Conservation (phyloP, 2,888 invertebrate species). For the Nomada hirtipes region DNA sequence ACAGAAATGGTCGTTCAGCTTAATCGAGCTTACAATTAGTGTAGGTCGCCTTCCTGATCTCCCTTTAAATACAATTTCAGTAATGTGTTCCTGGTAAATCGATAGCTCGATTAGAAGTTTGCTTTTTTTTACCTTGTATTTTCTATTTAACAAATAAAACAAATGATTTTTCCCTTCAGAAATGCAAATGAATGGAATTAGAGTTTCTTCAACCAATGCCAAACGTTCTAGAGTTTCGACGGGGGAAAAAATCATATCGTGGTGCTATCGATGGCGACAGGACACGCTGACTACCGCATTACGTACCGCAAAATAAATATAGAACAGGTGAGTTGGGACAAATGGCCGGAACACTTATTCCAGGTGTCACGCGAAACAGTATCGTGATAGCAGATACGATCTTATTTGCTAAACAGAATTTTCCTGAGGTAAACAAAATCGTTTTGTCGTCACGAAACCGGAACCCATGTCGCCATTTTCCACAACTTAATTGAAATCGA, state of each 20-base stretch:
- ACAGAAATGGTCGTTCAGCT: not conserved
- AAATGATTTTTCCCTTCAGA: no score
- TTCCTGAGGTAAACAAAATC: slow-evolving; percentile 68
- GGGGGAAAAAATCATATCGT: not conserved
- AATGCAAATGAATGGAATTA: no score
- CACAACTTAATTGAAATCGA: slow-evolving; percentile 23
- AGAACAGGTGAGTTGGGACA: slow-evolving; percentile 40
- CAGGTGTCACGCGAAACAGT: slow-evolving; percentile 65
- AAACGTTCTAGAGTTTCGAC: no score
- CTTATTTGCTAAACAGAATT: slow-evolving; percentile 70
- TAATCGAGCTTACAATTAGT: slow-evolving; percentile 2
- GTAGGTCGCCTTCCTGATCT: not conserved
- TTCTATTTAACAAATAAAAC: no score
- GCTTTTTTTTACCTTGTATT: no score
- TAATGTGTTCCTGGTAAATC: not conserved
- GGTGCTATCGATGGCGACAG: not conserved
- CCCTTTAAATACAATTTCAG: slow-evolving; percentile 10
- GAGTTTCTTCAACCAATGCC: no score
- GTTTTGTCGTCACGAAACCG: slow-evolving; percentile 40
- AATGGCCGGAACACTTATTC: slow-evolving; percentile 58
- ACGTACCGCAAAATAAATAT: slow-evolving; percentile 45
- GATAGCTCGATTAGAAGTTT: not conserved
- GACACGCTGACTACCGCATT: slow-evolving; percentile 20
- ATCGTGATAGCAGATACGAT: slow-evolving; percentile 60
- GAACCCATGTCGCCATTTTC: slow-evolving; percentile 43